Evolutionary conservation across 2,888 invertebrate genomes (phyloP), one percentile per base, ranked within the genome.

Genomic region (Pristionchus maxplancki): DNA sequence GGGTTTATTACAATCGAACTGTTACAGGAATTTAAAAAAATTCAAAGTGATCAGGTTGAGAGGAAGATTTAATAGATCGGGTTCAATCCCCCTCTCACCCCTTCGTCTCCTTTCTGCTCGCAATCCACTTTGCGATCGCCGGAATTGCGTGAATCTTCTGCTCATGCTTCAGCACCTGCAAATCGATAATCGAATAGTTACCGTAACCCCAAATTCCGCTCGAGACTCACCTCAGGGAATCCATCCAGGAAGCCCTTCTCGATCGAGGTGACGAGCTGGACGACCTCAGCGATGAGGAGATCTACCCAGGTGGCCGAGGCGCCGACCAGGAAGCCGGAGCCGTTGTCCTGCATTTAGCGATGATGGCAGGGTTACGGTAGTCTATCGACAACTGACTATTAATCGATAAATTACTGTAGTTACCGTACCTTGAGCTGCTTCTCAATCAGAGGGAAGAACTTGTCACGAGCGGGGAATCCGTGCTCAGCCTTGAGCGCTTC

Each of bases 71-170:
- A n/a, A n/a, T n/a, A n/a, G n/a, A n/a, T n/a, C n/a, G n/a, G n/a
- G n/a, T 62, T n/a, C 8, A 9, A 11, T 62, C 8, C 11, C n/a
- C 17, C 31, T 2, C 37, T 71, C 37, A 71, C 13, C 8, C n/a
- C 40, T 88, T 89, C 58, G 90, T 92, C 17, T 92, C 90, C 17
- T 92, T 92, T 50, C 93, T 89, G 31, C 88, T 91, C 48, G 91
- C 91, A 48, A 93, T 90, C 90, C 92, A 93, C 31, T 92, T 89
- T 84, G 91, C 91, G 78, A 93, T 90, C 67, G 90, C 90, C 6
- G 93, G 92, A 37, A 91, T 71, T 15, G 88, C 44, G 50, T 92
- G 93, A 31, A 93, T 89, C 89, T 92, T 91, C 89, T 94, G 93
- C 78, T 90, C 90, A 88, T 92, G 91, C 28, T 40, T 48, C n/a